Percentiles rank a stretch among this genome's conserved stretches.
Evolutionary conservation across 2,888 invertebrate genomes (phyloP).

Genomic region (Cephus runcator): DNA sequence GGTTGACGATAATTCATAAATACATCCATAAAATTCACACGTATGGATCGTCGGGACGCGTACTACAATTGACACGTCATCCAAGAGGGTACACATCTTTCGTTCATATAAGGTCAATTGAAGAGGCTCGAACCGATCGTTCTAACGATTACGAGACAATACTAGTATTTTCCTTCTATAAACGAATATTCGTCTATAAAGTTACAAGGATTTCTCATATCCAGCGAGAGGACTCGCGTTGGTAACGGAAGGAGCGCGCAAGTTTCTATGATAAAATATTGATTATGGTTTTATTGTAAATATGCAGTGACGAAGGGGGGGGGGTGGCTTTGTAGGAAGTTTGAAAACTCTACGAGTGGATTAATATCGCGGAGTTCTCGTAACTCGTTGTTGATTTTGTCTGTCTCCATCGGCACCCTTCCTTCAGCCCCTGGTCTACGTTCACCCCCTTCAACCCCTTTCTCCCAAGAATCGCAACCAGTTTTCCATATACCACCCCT

Average conservation of each 20-base stretch:
- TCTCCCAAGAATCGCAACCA: background rate
- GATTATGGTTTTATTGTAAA: conserved; percentile 63
- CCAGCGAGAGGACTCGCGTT: too few relatives aligned
- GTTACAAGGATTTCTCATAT: background rate
- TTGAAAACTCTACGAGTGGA: conserved; percentile 66
- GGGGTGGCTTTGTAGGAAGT: conserved; percentile 63
- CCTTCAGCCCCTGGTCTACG: conserved; percentile 35
- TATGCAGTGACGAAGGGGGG: conserved; percentile 39
- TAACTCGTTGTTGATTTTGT: conserved; percentile 66
- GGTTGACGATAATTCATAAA: conserved; percentile 43
- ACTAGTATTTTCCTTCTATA: background rate
- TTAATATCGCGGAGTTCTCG: conserved; percentile 66
- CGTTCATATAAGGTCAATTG: conserved; percentile 54
- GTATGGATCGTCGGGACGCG: conserved; percentile 54
- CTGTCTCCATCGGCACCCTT: conserved; percentile 50
- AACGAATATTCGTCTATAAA: background rate
- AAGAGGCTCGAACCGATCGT: conserved; percentile 47
- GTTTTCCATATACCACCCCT: conserved; percentile 25
- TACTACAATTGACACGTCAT: conserved; percentile 57
- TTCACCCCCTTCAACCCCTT: conserved; percentile 33
- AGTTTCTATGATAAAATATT: conserved; percentile 55
- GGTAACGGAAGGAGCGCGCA: background rate
- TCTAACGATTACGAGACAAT: conserved; percentile 1
- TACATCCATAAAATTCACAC: conserved; percentile 42
- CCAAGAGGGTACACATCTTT: conserved; percentile 51